Conservation (phyloP, 2,888 invertebrate species). For the Synanthedon myopaeformis region DNA sequence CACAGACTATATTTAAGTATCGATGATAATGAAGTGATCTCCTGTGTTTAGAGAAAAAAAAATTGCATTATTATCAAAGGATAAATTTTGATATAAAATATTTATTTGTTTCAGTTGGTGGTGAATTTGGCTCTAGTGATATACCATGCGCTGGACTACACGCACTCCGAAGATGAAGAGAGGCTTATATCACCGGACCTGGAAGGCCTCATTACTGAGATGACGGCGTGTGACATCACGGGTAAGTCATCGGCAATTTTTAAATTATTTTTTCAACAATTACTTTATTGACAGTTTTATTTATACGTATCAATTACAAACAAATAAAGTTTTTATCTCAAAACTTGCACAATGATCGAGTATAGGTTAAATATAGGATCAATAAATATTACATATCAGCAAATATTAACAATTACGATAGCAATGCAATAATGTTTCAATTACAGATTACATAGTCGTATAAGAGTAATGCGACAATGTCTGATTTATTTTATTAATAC, state of each 20-base stretch:
- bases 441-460: too few species aligned
- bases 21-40: neutral
- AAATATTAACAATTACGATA: too few species aligned
- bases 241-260: conserved; percentile 20
- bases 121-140: conserved; percentile 85
- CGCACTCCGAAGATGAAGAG: conserved; percentile 87
- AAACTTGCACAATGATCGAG: too few species aligned
- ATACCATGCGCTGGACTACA: conserved; percentile 91
- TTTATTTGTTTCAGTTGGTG: conserved; percentile 74
- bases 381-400: too few species aligned
- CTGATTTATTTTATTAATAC: too few species aligned
- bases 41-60: neutral
- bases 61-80: neutral
- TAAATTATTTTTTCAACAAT: neutral
- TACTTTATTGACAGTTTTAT: neutral
- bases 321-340: too few species aligned
- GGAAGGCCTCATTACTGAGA: conserved; percentile 85
- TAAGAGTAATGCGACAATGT: too few species aligned
- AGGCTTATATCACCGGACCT: conserved; percentile 86
- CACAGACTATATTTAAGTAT: too few species aligned
- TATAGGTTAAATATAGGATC: too few species aligned
- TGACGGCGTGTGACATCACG: conserved; percentile 79
- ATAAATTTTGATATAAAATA: neutral
- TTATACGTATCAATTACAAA: too few species aligned
- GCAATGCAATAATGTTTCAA: too few species aligned